phyloP scores from a whole-genome alignment of 2,888 invertebrate genomes.

The Formica aserva region DNA sequence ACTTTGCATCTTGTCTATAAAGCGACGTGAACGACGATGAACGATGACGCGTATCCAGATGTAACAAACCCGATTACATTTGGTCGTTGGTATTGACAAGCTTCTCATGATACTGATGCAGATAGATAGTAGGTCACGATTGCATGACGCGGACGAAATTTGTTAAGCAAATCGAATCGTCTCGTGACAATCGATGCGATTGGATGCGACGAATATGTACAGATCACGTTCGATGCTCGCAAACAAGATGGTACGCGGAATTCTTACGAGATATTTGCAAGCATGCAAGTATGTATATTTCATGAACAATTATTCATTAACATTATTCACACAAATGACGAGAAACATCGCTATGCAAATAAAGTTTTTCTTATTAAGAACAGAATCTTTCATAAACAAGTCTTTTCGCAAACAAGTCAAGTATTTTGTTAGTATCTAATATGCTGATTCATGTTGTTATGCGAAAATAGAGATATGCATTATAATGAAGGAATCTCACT shows the following conservation, averaged over 20 bases:
- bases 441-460: conserved; percentile 7
- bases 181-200: neutral
- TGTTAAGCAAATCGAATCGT: conserved; percentile 40
- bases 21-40: neutral
- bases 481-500: neutral
- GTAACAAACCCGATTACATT: neutral
- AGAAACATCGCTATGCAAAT: neutral
- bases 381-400: neutral
- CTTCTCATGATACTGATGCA: conserved; percentile 6
- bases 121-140: conserved; percentile 16
- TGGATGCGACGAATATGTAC: neutral
- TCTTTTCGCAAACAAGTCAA: neutral
- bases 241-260: neutral
- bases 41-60: neutral
- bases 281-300: neutral
- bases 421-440: neutral
- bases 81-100: neutral
- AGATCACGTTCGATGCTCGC: neutral
- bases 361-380: neutral
- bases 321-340: neutral
- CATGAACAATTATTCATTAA: neutral
- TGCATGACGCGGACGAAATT: conserved; percentile 11
- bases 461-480: neutral
- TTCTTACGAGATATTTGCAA: neutral
- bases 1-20: neutral